Percentiles rank a stretch among this genome's conserved stretches.
Conservation (phyloP, 2,888 invertebrate genomes). For the Sthenelais limicola region DNA sequence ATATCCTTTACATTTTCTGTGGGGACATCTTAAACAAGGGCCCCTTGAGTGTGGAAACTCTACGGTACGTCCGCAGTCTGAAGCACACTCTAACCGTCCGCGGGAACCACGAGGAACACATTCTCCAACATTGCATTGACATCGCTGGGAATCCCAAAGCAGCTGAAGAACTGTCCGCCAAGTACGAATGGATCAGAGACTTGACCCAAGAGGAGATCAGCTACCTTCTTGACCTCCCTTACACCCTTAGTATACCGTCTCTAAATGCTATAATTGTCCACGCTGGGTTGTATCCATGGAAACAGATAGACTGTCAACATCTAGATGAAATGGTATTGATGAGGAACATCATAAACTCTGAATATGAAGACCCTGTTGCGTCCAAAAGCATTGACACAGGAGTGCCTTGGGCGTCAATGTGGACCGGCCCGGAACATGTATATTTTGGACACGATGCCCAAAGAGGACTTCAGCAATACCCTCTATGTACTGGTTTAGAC, state of each 20-base stretch:
- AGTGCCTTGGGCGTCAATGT: conserved; percentile 65
- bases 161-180: conserved; percentile 31
- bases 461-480: conserved; percentile 61
- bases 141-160: not conserved
- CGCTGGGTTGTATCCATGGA: conserved; percentile 67
- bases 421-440: conserved; percentile 71
- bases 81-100: conserved; percentile 39
- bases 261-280: conserved; percentile 67
- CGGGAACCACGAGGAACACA: conserved; percentile 51
- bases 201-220: conserved; percentile 61
- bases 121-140: conserved; percentile 36
- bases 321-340: conserved; percentile 65
- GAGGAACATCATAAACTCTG: conserved; percentile 64
- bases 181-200: conserved; percentile 64
- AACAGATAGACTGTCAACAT: conserved; percentile 58
- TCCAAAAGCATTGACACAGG: conserved; percentile 56
- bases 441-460: conserved; percentile 72
- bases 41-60: conserved; percentile 64
- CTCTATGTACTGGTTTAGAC: conserved; percentile 70
- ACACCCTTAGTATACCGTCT: conserved; percentile 67
- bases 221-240: conserved; percentile 67
- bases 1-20: conserved; percentile 61
- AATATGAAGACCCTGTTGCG: conserved; percentile 52
- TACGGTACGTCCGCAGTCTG: conserved; percentile 54
- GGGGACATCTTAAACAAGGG: conserved; percentile 72